Evolutionary conservation across 2,888 invertebrate genomes (phyloP).

Genomic region (Philereme transversata): DNA sequence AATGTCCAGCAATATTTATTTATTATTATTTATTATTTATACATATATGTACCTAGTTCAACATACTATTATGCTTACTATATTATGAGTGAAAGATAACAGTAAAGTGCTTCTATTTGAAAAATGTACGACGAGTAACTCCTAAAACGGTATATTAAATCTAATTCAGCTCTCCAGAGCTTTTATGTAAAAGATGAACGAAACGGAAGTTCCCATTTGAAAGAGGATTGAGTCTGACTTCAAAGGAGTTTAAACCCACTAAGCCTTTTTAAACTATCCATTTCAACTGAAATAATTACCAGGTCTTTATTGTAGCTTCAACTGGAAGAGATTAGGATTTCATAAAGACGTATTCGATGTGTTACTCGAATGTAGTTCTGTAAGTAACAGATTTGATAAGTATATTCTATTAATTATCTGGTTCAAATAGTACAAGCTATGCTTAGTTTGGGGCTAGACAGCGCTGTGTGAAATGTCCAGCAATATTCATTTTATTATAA

Average conservation of each 20-base stretch:
- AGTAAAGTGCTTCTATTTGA: neutral
- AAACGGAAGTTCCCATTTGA: slow-evolving; percentile 30
- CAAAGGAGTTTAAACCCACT: slow-evolving; percentile 42
- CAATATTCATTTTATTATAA: too few species aligned
- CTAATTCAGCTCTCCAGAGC: slow-evolving; percentile 27
- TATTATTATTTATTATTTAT: too few species aligned
- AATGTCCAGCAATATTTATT: too few species aligned
- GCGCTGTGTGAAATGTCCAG: too few species aligned
- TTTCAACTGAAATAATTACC: slow-evolving; percentile 28
- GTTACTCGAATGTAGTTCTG: neutral
- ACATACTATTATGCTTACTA: too few species aligned
- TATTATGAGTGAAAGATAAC: too few species aligned
- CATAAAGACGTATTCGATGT: slow-evolving; percentile 6
- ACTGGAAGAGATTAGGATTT: slow-evolving; percentile 29
- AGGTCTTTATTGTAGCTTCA: slow-evolving; percentile 27
- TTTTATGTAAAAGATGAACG: slow-evolving; percentile 33
- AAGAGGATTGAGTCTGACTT: slow-evolving; percentile 29
- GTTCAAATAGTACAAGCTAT: too few species aligned
- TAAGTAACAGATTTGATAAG: too few species aligned
- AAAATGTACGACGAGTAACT: neutral
- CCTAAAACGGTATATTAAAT: slow-evolving; percentile 23
- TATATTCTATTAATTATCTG: too few species aligned
- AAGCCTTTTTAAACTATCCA: slow-evolving; percentile 38
- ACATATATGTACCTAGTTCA: too few species aligned
- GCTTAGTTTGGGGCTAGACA: too few species aligned